Evolutionary conservation across 2,797 vertebrate species (phyloP), one percentile per base, ranked within the genome.

Genomic region (Dicrostonyx torquatus): DNA sequence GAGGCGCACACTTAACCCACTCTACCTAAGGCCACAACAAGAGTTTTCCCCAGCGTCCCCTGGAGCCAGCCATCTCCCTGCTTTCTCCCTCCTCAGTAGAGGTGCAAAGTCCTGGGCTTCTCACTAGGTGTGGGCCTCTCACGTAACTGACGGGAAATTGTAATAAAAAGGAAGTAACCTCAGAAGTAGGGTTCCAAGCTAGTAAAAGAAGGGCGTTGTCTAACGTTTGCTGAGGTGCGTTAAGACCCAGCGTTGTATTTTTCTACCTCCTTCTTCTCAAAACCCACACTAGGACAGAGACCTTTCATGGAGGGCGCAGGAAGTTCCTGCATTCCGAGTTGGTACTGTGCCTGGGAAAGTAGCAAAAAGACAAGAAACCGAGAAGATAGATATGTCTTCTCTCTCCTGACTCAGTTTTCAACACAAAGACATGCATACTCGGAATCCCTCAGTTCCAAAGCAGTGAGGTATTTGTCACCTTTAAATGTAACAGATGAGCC

Each of bases 81-180:
- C 29, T 92, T 93, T 75, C 70, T 89, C 9, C 53, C 53, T 40
- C 0, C 0, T 0, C 0, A 0, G 31, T 24, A 86, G 89, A 29
- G 50, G 77, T 62, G 1, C 24, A 82, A 96, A 96, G 95, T 96
- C 95, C 95, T 43, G 37, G 29, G 18, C 83, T 22, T 70, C 45
- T 55, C 89, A 26, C 24, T 40, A 89, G 87, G 84, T 70, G 91
- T 73, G 34, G 83, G 80, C 88, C 86, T 92, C 83, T 92, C 83
- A 17, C 58, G 0, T 68, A 85, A 53, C 29, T 6, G 53, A 45
- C 24, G 84, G 43, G 70, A 78, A 94, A 29, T 62, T 48, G 1
- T 37, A 1, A 93, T 93, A 89, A 62, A 89, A 77, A 77, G 66
- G 78, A 72, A 64, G 26, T 2, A 5, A 40, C 17, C 48, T 86